Evolutionary conservation across 2,797 vertebrate species (phyloP).

Genomic region (Sebastes minor): DNA sequence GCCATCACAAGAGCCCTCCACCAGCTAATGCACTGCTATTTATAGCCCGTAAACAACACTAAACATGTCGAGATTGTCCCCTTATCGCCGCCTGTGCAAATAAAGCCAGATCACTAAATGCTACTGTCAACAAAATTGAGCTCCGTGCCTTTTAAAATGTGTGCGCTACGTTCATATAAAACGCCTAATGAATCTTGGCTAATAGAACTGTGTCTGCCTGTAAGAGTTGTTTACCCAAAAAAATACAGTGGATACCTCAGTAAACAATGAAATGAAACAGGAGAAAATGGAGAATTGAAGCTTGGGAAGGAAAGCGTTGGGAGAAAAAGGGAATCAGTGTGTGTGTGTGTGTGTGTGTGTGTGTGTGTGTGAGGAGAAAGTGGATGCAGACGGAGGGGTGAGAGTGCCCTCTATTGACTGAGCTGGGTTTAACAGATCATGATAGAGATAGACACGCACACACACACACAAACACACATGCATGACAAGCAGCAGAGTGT

Average conservation of each 20-base stretch:
- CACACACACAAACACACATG: background rate
- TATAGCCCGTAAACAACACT: constrained; percentile 55
- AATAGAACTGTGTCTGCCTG: constrained; percentile 1
- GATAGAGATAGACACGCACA: background rate
- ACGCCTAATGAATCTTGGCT: background rate
- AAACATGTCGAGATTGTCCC: constrained; percentile 40
- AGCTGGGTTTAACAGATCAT: constrained; percentile 1
- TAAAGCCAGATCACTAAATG: constrained; percentile 26
- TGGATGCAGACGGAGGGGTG: constrained; percentile 39
- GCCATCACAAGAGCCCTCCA: constrained; percentile 46
- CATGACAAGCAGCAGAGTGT: background rate
- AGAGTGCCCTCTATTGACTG: constrained; percentile 76
- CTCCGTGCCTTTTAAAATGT: background rate
- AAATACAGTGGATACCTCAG: constrained; percentile 12
- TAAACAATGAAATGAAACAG: constrained; percentile 36
- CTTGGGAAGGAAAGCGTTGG: background rate
- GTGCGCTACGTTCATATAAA: background rate
- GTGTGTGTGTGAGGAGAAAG: background rate
- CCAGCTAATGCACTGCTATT: constrained; percentile 68
- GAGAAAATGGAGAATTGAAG: constrained; percentile 45
- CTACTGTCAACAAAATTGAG: constrained; percentile 27
- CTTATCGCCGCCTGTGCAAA: constrained; percentile 55
- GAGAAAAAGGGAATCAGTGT: constrained; percentile 1
- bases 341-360: background rate
- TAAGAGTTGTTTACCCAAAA: background rate